Evolutionary conservation across 2,888 invertebrate genomes (phyloP).

Genomic region (Invenusta paracnida): DNA sequence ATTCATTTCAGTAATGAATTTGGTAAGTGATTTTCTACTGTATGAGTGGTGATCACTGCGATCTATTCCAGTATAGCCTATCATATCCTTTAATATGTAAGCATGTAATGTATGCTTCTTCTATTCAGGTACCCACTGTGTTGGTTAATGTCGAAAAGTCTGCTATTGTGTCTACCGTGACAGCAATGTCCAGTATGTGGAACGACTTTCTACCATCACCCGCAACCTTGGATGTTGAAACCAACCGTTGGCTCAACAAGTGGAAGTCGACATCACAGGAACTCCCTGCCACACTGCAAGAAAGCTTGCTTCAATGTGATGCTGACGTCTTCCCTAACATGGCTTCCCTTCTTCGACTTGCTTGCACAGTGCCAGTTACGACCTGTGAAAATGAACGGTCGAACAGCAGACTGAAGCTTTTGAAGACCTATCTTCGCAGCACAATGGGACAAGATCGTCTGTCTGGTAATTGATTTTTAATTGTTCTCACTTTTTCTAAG

Average conservation of each 20-base stretch:
- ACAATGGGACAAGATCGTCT: not conserved
- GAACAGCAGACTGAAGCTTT: not conserved
- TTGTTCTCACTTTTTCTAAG: not conserved
- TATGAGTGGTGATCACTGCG: too few relatives aligned
- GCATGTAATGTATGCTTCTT: not conserved
- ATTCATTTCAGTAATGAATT: not conserved
- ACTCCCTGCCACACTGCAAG: not conserved
- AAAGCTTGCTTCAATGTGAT: not conserved
- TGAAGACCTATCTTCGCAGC: not conserved
- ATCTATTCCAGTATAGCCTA: not conserved
- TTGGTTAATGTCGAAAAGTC: not conserved
- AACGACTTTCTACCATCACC: not conserved
- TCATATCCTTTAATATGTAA: not conserved
- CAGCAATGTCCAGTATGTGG: too few relatives aligned
- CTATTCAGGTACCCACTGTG: not conserved
- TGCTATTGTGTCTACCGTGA: not conserved
- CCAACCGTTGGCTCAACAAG: too few relatives aligned
- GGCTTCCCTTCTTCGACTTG: not conserved
- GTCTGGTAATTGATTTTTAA: not conserved
- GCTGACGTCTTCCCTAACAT: not conserved
- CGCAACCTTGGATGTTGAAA: not conserved
- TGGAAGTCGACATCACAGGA: too few relatives aligned
- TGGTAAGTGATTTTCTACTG: not conserved
- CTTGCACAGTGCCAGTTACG: not conserved
- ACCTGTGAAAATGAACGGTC: not conserved